Conservation (phyloP, 2,113 vertebrate genomes). For the Arizona elegans region DNA sequence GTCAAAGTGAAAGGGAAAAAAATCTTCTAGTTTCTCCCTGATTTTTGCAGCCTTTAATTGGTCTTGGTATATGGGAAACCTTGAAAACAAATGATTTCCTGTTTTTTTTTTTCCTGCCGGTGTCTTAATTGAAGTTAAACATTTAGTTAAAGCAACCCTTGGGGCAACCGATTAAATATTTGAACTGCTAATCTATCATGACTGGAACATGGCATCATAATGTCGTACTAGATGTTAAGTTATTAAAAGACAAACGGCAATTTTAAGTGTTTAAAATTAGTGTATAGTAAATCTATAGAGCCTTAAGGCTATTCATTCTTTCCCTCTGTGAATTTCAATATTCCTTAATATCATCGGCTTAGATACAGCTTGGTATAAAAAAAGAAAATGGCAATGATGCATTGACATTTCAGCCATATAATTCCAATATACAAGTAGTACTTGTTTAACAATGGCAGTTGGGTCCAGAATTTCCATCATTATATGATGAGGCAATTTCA, state of each 20-base stretch:
- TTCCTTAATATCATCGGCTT: not conserved
- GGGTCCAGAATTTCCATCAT: not conserved
- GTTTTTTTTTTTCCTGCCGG: conserved; percentile 15
- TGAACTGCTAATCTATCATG: conserved; percentile 24
- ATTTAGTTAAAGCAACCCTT: conserved; percentile 33
- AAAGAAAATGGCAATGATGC: not conserved
- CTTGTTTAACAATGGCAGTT: not conserved
- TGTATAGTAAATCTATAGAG: not conserved
- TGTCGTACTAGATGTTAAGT: conserved; percentile 27
- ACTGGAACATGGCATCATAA: conserved; percentile 33
- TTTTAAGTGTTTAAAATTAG: conserved; percentile 20
- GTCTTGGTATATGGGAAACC: not conserved
- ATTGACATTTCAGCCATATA: not conserved
- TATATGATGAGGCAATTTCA: not conserved
- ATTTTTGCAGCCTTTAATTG: not conserved
- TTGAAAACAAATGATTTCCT: conserved; percentile 24
- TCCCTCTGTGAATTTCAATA: conserved; percentile 2
- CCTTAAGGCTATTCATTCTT: not conserved
- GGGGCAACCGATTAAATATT: conserved; percentile 27
- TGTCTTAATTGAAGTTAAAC: conserved; percentile 50
- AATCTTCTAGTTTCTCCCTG: not conserved
- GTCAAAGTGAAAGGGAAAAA: not conserved
- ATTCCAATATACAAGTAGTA: not conserved
- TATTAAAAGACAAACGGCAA: conserved; percentile 22
- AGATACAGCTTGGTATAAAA: not conserved